These are phyloP conservation scores for Chloropsis cyanopogon DNA, from an alignment of 2,113 vertebrate genomes.

Conservation along the genomic window DNA sequence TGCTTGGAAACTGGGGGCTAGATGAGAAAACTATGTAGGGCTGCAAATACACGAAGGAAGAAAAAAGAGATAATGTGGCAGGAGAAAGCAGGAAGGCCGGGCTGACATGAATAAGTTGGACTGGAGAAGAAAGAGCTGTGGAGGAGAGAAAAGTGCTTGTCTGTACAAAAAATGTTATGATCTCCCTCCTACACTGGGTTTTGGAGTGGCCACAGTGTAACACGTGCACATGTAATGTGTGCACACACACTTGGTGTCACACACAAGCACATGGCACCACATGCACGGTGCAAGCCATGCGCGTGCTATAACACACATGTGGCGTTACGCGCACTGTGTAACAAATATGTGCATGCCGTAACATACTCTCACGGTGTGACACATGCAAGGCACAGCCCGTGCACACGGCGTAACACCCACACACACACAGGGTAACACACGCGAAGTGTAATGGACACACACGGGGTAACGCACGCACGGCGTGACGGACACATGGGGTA, in stretches of 20 bases:
- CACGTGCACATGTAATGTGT: rapidly evolving
- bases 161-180: background rate
- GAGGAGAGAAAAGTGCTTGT: background rate
- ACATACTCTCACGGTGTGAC: background rate
- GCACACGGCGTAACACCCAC: no score
- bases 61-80: background rate
- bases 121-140: background rate
- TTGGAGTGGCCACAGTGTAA: background rate
- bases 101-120: background rate
- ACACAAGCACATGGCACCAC: background rate
- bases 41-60: background rate
- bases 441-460: no score
- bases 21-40: background rate
- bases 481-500: no score
- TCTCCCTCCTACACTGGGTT: background rate
- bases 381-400: background rate
- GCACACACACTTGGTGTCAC: rapidly evolving
- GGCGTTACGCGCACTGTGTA: background rate
- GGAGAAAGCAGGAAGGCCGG: background rate
- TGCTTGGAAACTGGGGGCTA: background rate
- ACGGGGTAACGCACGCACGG: no score
- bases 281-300: rapidly evolving
- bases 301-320: background rate
- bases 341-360: no score
- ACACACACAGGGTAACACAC: no score